Evolutionary conservation across 1,140 invertebrate genomes (phyloP).

Genomic region (Lordiphosa clarofinis): DNA sequence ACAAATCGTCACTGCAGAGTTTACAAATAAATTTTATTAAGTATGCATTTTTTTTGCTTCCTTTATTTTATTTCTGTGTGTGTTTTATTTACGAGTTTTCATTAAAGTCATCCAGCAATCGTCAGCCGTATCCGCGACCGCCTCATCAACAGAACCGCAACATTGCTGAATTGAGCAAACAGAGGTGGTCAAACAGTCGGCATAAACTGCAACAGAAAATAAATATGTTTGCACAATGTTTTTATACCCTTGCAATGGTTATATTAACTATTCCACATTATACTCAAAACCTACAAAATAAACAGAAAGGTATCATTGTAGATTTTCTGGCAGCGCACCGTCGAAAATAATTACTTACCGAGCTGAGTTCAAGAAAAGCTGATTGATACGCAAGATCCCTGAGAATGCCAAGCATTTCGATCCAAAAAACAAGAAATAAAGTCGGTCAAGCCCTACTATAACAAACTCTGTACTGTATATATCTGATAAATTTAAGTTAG

Average conservation of each 20-base stretch:
- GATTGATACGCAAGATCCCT: too few species aligned
- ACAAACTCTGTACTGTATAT: too few species aligned
- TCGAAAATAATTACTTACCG: too few species aligned
- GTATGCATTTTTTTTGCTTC: slow-evolving; percentile 21
- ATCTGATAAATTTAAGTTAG: too few species aligned
- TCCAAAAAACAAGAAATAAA: too few species aligned
- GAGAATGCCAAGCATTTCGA: too few species aligned
- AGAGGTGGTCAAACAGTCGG: slow-evolving; percentile 33
- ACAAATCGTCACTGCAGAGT: slow-evolving; percentile 55
- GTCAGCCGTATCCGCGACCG: background rate
- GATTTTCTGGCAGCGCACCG: too few species aligned
- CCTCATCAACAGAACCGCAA: slow-evolving; percentile 1
- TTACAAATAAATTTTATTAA: slow-evolving; percentile 64
- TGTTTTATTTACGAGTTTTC: slow-evolving; percentile 65
- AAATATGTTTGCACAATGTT: slow-evolving; percentile 4
- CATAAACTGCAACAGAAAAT: slow-evolving; percentile 2
- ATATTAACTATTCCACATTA: too few species aligned
- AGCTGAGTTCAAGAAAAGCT: too few species aligned
- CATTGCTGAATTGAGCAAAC: slow-evolving; percentile 6
- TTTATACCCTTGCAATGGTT: background rate
- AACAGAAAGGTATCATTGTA: too few species aligned
- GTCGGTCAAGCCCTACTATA: too few species aligned
- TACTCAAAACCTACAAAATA: too few species aligned
- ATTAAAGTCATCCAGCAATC: slow-evolving; percentile 42
- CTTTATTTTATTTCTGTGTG: slow-evolving; percentile 2